Evolutionary conservation across 2,797 vertebrate species (phyloP).

Genomic region (Takifugu rubripes): DNA sequence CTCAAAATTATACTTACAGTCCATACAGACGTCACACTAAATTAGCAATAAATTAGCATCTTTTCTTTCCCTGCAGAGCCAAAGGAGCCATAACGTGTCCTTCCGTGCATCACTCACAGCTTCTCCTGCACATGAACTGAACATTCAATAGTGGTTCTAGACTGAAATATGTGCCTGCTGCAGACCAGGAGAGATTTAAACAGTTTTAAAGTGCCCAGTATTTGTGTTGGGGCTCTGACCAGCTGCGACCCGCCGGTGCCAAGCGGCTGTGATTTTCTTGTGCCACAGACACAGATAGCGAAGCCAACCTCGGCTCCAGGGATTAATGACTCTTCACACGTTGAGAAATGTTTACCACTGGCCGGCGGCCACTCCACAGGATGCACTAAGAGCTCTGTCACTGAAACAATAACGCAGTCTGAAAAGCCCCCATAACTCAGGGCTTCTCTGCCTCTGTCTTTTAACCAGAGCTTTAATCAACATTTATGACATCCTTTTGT

Average conservation of each 20-base stretch:
- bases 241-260: slow-evolving; percentile 64
- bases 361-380: slow-evolving; percentile 62
- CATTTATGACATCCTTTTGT: slow-evolving; percentile 84
- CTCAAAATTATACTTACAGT: too few relatives aligned
- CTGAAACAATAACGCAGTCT: slow-evolving; percentile 79
- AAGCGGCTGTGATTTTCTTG: slow-evolving; percentile 70
- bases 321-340: slow-evolving; percentile 77
- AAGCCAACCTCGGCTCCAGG: slow-evolving; percentile 63
- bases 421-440: slow-evolving; percentile 79
- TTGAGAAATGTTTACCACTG: slow-evolving; percentile 77
- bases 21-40: too few relatives aligned
- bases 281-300: slow-evolving; percentile 62
- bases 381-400: slow-evolving; percentile 79
- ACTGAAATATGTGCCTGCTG: slow-evolving; percentile 17
- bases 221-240: slow-evolving; percentile 50
- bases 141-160: background rate
- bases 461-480: slow-evolving; percentile 83
- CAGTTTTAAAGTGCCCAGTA: slow-evolving; percentile 44
- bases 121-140: slow-evolving; percentile 19
- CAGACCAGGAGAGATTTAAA: slow-evolving; percentile 55
- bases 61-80: background rate
- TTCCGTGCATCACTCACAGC: slow-evolving; percentile 9
- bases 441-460: slow-evolving; percentile 74
- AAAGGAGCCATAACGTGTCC: slow-evolving; percentile 3
- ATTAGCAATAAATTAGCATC: background rate